Evolutionary conservation across 2,888 invertebrate species (phyloP), one percentile per base, ranked within the genome.

Genomic region (Trissonchulus sp.): DNA sequence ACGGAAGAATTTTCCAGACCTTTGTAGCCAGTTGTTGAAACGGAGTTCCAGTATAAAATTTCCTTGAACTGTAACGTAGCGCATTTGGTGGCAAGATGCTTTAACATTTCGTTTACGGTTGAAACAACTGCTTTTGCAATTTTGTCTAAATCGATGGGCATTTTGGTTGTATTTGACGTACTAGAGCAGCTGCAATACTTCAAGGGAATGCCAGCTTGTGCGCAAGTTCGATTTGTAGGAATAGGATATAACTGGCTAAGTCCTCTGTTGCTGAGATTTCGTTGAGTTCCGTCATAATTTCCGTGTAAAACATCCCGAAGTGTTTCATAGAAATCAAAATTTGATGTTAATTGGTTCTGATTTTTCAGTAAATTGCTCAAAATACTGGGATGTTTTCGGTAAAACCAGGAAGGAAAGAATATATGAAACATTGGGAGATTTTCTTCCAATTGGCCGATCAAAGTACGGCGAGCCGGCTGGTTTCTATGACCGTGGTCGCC

Each of bases 301-400:
- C 34, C 2, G 2, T 28, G 31, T 2, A 63, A 31, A 1, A 75
- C 1, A 35, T 75, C 75, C 28, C 2, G 18, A 28, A 75, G 48
- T 30, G 75, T 75, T 75, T 75, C 72, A 34, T 75, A 60, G 35
- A 75, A 48, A 35, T 75, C 75, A 35, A 74, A 75, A 28, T 15
- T 28, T 31, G 31, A 31, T 2, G 72, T n/a, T 23, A 75, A 37
- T 18, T 48, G 72, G 3, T n/a, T 33, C 1, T 31, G 74, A 34
- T 75, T 75, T 34, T 28, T 2, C 1, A 35, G 31, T 23, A 74
- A 31, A 30, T 74, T 74, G 8, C n/a, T 2, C 2, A 36, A 2
- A 30, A 74, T 48, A 15, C 23, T 48, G 48, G 48, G 48, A 48
- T 48, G 23, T 15, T 15, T 48, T 23, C 48, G 48, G 48, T 15